Base-by-base conservation (phyloP, 2,888 invertebrate genomes). In the Prosapia bicincta region DNA sequence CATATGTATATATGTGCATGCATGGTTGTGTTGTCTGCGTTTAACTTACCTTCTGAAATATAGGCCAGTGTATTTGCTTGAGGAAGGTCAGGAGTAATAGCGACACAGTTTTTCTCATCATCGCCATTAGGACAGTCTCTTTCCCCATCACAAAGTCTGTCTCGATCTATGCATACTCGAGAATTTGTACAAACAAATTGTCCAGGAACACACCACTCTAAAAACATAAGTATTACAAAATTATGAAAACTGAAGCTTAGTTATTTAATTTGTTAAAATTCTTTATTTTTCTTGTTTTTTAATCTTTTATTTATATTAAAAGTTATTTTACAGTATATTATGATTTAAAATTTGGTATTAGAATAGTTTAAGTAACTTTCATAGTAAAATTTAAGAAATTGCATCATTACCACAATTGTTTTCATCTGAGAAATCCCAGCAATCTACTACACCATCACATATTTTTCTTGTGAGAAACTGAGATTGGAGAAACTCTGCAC, bases 401-500 rank as follows among this genome's bases (percentile, higher is more conserved):
- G n/a, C n/a, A n/a, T n/a, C n/a, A n/a, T 85, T 87, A 92, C 93
- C 92, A 83, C 93, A 93, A 80, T 90, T 87, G 81, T 89, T 89
- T 85, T 93, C 93, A 83, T 93, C 93, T 0, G 92, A 90, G 82
- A 90, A 92, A 83, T 94, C 94, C 90, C 91, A 92, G 82, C 94
- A 94, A 82, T 94, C 93, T 0, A 92, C 89, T 26, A 92, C 87
- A 0, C 93, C 93, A 81, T 94, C 94, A 82, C 94, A 94, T 71
- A 94, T 90, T 84, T 94, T 93, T 15, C 91, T 87, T 78, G 90
- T 86, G 0, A 92, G 86, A 79, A 89, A 89, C 81, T 93, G 92
- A 0, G 92, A 89, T 75, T 88, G 88, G 66, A 94, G 84, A 81
- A 92, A 92, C 84, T 94, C 93, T 9, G 92, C 92, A 83, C 94